These are phyloP conservation scores for Drosophila littoralis DNA, from an alignment of 1,140 invertebrate genomes.

Conservation along the genomic window DNA sequence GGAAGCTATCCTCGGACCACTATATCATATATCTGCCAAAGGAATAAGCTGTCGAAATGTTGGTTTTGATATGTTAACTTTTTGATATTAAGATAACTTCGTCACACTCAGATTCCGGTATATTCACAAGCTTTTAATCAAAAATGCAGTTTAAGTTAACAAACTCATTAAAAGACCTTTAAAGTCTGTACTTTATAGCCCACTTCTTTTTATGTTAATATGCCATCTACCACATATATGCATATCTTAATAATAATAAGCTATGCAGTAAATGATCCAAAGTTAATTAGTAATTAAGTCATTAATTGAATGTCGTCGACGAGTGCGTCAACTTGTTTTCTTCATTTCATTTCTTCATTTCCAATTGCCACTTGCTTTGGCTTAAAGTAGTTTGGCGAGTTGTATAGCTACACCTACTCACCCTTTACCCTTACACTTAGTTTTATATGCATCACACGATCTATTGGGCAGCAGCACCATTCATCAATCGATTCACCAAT, in stretches of 20 bases:
- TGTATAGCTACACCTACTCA: not conserved
- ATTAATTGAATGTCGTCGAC: constrained; percentile 12
- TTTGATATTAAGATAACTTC: no score
- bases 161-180: no score
- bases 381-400: constrained; percentile 14
- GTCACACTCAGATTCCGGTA: no score
- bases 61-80: no score
- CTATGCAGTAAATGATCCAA: not conserved
- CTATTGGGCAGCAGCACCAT: constrained; percentile 13
- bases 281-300: constrained; percentile 27
- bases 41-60: no score
- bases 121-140: no score
- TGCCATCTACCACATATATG: not conserved
- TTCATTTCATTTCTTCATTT: constrained; percentile 17
- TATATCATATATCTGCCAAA: no score
- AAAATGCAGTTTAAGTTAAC: no score
- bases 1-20: no score
- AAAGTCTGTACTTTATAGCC: not conserved
- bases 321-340: constrained; percentile 31
- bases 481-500: constrained; percentile 48
- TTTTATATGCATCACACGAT: constrained; percentile 41
- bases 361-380: constrained; percentile 15
- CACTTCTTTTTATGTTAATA: not conserved
- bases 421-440: not conserved
- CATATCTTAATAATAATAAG: constrained; percentile 1